Conservation (phyloP, 2,888 invertebrate species). For the Acrobasis suavella region DNA sequence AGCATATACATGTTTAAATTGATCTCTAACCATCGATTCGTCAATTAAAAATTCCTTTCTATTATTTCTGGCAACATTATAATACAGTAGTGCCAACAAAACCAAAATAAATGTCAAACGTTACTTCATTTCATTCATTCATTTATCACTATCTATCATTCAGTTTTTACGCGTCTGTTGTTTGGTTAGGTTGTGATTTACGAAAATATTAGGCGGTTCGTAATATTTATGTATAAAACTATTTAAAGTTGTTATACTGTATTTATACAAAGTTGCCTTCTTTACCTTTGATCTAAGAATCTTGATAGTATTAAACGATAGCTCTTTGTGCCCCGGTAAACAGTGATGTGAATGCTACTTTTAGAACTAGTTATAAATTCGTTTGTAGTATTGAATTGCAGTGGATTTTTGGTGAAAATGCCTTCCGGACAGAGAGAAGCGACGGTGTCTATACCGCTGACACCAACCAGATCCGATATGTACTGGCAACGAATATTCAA, state of each 20-base stretch:
- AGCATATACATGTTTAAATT: not conserved
- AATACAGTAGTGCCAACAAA: not conserved
- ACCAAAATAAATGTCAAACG: not conserved
- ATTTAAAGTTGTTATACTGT: not conserved
- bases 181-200: constrained; percentile 6
- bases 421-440: constrained; percentile 63
- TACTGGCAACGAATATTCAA: constrained; percentile 79
- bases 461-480: constrained; percentile 70
- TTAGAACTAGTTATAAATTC: constrained; percentile 37
- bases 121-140: constrained; percentile 1
- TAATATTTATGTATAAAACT: not conserved
- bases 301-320: not conserved
- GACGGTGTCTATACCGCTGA: constrained; percentile 68
- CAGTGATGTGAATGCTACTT: constrained; percentile 49
- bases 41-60: not conserved
- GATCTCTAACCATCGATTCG: not conserved
- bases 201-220: not conserved
- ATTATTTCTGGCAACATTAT: not conserved
- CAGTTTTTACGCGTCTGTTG: constrained; percentile 21
- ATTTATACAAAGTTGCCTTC: not conserved
- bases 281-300: not conserved
- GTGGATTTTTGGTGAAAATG: constrained; percentile 60
- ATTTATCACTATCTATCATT: not conserved
- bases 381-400: constrained; percentile 34
- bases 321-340: constrained; percentile 23